Base-by-base conservation (phyloP, 2,113 vertebrate genomes). In the Chascanopsetta lugubris region DNA sequence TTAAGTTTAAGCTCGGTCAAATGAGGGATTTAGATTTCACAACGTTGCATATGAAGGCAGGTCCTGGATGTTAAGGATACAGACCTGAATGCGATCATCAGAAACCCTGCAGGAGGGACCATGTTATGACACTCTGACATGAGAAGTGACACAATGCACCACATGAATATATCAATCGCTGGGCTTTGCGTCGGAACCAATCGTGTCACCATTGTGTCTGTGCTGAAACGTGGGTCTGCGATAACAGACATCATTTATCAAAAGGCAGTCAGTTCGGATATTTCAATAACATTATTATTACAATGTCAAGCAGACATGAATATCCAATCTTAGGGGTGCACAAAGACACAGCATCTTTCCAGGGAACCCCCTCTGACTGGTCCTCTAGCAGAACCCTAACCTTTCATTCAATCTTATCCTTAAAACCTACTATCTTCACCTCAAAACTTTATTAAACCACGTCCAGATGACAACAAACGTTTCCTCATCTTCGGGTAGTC, bases 61-160 rank as follows among this genome's bases (percentile, higher is more conserved):
- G 48, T 40, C 75, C 26, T 24, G 21, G 15, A 48, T 63, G 26
- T 38, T 76, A 32, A 59, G 38, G 36, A 66, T 59, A 34, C 26
- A 56, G 22, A 55, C 24, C 34, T 69, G 0, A 34, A 49, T 50
- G 17, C 50, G 36, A 56, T 59, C 8, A 65, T 42, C 32, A 10
- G 15, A 24, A 61, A 46, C 4, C 17, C 24, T 45, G 2, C 3
- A 21, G 38, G 3, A 54, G 20, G 15, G 43, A 45, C 26, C 30
- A 4, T 53, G 24, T 47, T 36, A 59, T 62, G 26, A 13, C 32
- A 0, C 2, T 30, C 66, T 34, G 27, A 34, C 34, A 13, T 29
- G 26, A 40, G 48, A 74, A 62, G 11, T 24, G 21, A 66, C 5
- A 13, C 8, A 51, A 2, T 51, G 4, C 25, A 36, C 55, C 13